Base-by-base conservation (phyloP, 53 echinoderm and acorn worm species). In the Holothuria scabra region DNA sequence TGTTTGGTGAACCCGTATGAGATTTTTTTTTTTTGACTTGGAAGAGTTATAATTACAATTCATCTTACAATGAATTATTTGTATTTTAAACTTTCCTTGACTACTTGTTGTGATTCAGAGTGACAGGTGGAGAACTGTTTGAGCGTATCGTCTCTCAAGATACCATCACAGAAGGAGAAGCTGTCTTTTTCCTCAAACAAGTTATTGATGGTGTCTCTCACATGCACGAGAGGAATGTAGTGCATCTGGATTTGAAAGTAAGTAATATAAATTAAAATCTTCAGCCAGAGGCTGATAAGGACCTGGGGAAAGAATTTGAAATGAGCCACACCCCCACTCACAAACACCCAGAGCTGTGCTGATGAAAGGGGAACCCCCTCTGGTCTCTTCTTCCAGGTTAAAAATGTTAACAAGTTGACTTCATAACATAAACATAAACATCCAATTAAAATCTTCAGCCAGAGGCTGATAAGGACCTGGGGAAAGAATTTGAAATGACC, bases 121-220 rank as follows among this genome's bases (percentile, higher is more conserved):
- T 97, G 82, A 90, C 90, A 30, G 97, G 97, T 8, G 97, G 97
- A 29, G 97, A 97, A 62, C 91, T 97, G 72, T 97, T 97, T 91
- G 97, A 97, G 83, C 79, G 93, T 12, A 97, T 97, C 59, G 92
- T 97, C 34, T 85, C 91, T 32, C 89, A 91, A 31, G 97, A 97
- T 44, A 84, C 87, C 83, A 90, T 97, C 85, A 94, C 97, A 4
- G 97, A 97, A 87, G 89, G 75, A 18, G 90, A 94, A 79, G 94
- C 97, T 16, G 97, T 92, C 13, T 88, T 83, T 75, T 97, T 86
- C 71, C 65, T 97, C 58, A 92, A 94, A 74, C 97, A 97, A 44
- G 85, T 97, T 55, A 90, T 94, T 18, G 97, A 97, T 66, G 97
- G 97, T 55, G 90, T 97, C 59, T 86, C 92, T 74, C 92, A 97